Conservation (phyloP, 1,140 invertebrate genomes). For the Scaptomyza hsui region DNA sequence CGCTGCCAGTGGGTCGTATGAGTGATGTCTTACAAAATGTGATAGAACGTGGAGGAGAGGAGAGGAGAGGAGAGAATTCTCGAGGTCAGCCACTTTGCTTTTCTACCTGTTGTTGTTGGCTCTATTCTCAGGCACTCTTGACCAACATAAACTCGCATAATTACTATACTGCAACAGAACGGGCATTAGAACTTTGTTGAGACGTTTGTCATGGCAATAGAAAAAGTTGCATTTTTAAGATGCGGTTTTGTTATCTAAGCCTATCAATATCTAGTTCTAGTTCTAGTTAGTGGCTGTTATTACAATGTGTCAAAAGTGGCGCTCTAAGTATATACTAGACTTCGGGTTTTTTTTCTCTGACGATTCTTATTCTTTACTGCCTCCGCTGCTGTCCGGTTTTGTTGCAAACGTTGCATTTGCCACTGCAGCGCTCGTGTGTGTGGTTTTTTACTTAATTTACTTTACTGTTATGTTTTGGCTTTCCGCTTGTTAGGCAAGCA, state of each 20-base stretch:
- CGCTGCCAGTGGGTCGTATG: constrained; percentile 41
- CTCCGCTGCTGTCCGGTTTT: constrained; percentile 61
- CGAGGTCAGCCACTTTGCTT: constrained; percentile 74
- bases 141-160: constrained; percentile 70
- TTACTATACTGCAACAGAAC: background rate
- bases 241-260: no score
- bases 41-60: constrained; percentile 16
- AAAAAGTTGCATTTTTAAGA: no score
- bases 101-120: constrained; percentile 30
- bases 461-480: constrained; percentile 79
- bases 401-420: constrained; percentile 57
- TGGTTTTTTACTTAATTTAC: constrained; percentile 77
- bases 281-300: no score
- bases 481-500: constrained; percentile 74
- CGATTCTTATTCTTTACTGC: constrained; percentile 24
- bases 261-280: background rate
- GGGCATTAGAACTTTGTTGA: constrained; percentile 12
- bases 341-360: no score
- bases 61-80: constrained; percentile 52
- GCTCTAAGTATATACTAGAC: constrained; percentile 3
- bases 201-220: background rate
- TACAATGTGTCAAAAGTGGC: no score
- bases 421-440: constrained; percentile 34
- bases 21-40: constrained; percentile 53
- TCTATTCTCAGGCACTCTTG: constrained; percentile 67